Evolutionary conservation across 2,888 invertebrate species (phyloP).

Genomic region (Alsophila aescularia): DNA sequence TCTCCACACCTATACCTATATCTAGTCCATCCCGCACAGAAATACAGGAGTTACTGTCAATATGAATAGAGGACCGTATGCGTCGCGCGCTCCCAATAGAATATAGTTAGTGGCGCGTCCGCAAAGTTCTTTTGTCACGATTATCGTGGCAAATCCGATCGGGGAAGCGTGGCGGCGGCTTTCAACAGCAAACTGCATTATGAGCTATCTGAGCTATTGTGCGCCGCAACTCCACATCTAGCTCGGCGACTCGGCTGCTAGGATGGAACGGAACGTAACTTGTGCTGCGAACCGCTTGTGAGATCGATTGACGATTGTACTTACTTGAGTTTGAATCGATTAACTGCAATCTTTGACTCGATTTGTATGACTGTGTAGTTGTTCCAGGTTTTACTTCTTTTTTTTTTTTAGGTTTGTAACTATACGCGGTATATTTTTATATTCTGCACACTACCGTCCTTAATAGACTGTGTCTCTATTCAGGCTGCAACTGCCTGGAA

Average conservation of each 20-base stretch:
- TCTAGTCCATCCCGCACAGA: conserved; percentile 18
- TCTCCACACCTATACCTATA: conserved; percentile 6
- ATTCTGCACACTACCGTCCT: too few species aligned
- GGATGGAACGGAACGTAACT: conserved; percentile 49
- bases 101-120: conserved; percentile 58
- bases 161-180: conserved; percentile 78
- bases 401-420: too few species aligned
- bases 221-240: conserved; percentile 64
- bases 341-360: neutral
- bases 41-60: conserved; percentile 39
- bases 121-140: conserved; percentile 83
- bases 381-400: neutral
- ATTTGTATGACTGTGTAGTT: neutral
- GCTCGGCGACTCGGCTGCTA: conserved; percentile 48
- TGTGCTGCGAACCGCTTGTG: conserved; percentile 30
- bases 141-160: conserved; percentile 83
- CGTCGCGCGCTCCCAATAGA: conserved; percentile 62
- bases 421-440: too few species aligned
- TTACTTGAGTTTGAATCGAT: conserved; percentile 11
- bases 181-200: conserved; percentile 82
- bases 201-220: conserved; percentile 79
- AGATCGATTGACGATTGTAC: conserved; percentile 7
- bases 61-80: conserved; percentile 67
- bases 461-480: too few species aligned
- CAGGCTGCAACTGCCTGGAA: too few species aligned